A percentile compares a stretch with the other conserved stretches of the same genome.
Evolutionary conservation across 2,797 vertebrate genomes (phyloP).

Genomic region (Onychomys arenicola): DNA sequence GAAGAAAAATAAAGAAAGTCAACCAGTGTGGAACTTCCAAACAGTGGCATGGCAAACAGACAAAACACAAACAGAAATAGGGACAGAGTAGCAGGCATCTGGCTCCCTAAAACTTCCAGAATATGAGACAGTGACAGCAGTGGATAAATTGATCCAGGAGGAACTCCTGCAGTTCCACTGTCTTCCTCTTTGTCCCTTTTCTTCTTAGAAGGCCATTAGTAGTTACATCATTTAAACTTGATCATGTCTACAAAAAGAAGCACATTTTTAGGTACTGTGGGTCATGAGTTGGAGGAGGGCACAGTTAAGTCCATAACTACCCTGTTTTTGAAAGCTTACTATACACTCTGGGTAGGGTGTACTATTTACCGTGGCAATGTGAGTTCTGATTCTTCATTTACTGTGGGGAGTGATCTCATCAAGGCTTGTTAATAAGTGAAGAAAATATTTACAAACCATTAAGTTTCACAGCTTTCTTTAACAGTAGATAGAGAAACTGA

Average conservation of each 20-base stretch:
- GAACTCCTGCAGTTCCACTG: neutral
- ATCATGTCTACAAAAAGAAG: neutral
- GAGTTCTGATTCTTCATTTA: neutral
- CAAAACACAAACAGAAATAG: neutral
- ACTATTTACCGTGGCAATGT: neutral
- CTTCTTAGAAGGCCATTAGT: neutral
- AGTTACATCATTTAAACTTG: neutral
- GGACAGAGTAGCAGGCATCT: neutral
- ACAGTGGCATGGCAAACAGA: neutral
- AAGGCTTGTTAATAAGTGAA: neutral
- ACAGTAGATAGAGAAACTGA: neutral
- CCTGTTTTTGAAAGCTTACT: neutral
- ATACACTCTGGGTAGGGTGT: neutral
- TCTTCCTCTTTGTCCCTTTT: neutral
- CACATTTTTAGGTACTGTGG: neutral
- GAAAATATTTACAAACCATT: no score
- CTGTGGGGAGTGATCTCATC: neutral
- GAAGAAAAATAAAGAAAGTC: neutral
- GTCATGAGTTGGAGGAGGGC: no score
- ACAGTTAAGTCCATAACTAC: neutral
- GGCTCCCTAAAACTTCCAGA: neutral
- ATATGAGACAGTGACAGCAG: neutral
- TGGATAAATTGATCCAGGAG: neutral
- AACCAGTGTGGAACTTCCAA: neutral
- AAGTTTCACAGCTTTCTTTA: neutral